phyloP scores from a whole-genome alignment of 2,113 vertebrate species.

The Phycodurus eques region DNA sequence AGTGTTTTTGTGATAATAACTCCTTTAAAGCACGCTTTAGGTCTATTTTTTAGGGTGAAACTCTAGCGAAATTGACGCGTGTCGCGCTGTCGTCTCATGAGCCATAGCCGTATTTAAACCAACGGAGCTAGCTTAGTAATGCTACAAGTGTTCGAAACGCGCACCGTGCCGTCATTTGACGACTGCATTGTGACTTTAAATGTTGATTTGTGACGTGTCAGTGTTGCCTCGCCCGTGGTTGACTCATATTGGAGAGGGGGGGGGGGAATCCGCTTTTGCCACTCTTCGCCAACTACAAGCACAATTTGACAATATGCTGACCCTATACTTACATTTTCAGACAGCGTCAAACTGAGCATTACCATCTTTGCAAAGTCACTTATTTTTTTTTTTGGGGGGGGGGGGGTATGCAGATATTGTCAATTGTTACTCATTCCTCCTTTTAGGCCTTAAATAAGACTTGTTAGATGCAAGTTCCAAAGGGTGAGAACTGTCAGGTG shows the following conservation, averaged over 20 bases:
- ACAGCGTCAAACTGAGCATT: background rate
- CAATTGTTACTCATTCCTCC: no score
- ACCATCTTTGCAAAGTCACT: background rate
- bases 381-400: background rate
- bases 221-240: slow-evolving; percentile 25
- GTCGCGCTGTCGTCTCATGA: background rate
- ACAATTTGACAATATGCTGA: background rate
- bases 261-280: background rate
- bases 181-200: no score
- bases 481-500: slow-evolving; percentile 58
- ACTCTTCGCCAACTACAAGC: background rate
- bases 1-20: background rate
- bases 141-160: background rate
- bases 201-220: slow-evolving; percentile 37
- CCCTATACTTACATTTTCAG: no score
- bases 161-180: background rate
- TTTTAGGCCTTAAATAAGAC: background rate
- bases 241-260: slow-evolving; percentile 11
- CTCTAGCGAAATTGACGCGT: background rate
- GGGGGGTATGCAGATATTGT: background rate
- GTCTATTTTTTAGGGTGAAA: background rate
- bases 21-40: background rate
- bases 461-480: slow-evolving; percentile 48
- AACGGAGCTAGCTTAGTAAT: background rate
- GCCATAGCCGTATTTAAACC: background rate